Base-by-base conservation (phyloP, 2,797 vertebrate species). In the Acrossocheilus fasciatus region DNA sequence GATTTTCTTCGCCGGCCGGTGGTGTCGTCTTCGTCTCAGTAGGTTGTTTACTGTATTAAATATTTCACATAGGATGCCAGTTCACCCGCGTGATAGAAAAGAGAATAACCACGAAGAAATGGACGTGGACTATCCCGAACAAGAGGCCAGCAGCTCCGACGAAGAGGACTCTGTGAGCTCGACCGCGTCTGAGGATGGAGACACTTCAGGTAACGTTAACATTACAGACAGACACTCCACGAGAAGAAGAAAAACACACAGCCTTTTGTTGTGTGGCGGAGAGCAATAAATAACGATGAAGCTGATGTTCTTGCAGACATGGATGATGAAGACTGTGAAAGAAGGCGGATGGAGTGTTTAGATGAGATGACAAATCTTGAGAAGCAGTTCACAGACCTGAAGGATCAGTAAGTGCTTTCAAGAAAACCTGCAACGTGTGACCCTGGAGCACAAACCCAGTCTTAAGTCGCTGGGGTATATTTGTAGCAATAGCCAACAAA, bases 321-420 rank as follows among this genome's bases (percentile, higher is more conserved):
- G 98, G 98, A 99, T 86, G 98, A 99, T 93, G 98, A 99, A 86
- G 98, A 99, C 90, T 99, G 98, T 89, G 98, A 99, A 95, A 97
- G 98, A 95, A 97, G 98, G 93, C 96, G 98, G 94, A 98, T 98
- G 96, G 98, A 99, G 89, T 99, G 98, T 81, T 95, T 99, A 93
- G 98, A 99, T 93, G 98, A 99, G 95, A 99, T 99, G 98, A 99
- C 97, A 52, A 98, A 97, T 84, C 96, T 99, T 89, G 98, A 99
- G 95, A 99, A 99, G 89, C 98, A 99, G 92, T 99, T 99, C 95
- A 98, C 98, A 17, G 98, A 99, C 90, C 92, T 99, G 84, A 99
- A 99, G 93, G 98, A 99, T 95, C 98, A 99, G 98, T 99, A 95
- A 97, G 98, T 97, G 59, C 8, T 68, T 3, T 81, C 26, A 45